Percentiles rank a stretch among this genome's conserved stretches.
Conservation (phyloP, 2,888 invertebrate species). For the Sminthurides aquaticus region DNA sequence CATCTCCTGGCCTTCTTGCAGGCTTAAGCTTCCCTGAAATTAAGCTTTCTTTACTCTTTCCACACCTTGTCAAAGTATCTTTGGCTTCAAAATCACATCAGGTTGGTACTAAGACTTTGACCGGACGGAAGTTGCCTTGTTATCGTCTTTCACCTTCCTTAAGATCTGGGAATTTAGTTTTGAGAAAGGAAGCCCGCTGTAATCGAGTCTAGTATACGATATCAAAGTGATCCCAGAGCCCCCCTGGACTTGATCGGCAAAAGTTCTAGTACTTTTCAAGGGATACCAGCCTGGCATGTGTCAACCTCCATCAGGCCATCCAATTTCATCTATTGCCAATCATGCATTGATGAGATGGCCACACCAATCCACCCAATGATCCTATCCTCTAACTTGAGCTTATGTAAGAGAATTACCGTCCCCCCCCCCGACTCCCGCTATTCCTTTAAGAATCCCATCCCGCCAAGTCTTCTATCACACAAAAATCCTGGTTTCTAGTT, state of each 20-base stretch:
- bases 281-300: conserved; percentile 17
- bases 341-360: conserved; percentile 44
- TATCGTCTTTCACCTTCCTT: no score
- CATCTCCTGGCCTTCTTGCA: no score
- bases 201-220: not conserved
- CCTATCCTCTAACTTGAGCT: conserved; percentile 31
- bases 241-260: no score
- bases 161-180: no score
- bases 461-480: no score
- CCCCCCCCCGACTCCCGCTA: conserved; percentile 6
- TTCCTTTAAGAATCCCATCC: no score
- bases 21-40: not conserved
- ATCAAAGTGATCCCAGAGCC: not conserved
- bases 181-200: not conserved
- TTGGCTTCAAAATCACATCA: not conserved
- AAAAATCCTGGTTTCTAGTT: not conserved
- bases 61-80: not conserved
- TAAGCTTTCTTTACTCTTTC: not conserved
- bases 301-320: conserved; percentile 33
- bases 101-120: no score
- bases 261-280: no score
- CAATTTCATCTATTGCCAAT: conserved; percentile 44
- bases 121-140: conserved; percentile 12
- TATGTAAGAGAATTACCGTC: conserved; percentile 25
- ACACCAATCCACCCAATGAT: conserved; percentile 42